Base-by-base conservation (phyloP, 2,113 vertebrate species). In the Peucedramus taeniatus region DNA sequence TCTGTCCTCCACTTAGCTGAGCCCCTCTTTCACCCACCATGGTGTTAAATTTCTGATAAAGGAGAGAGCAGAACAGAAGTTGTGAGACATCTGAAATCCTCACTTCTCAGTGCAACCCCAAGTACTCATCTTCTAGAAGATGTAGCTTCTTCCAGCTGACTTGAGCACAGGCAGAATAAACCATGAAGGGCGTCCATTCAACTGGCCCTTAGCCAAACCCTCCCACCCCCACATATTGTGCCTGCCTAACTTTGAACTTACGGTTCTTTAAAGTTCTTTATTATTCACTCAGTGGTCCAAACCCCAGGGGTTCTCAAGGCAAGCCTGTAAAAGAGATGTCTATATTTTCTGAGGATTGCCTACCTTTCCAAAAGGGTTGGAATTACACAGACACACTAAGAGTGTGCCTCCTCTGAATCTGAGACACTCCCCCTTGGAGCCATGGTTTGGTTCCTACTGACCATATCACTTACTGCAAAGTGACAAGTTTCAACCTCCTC, bases 1-100 rank as follows among this genome's bases (percentile, higher is more conserved):
- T 98, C 94, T 98, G 98, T n/a, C 98, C 98, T 39, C 97, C 98
- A 47, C 98, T 98, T 68, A 98, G 96, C 74, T 98, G 97, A 84
- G 97, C 97, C 7, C 98, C 98, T 71, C 97, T 95, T 93, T 98
- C 97, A 16, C 98, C 98, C 33, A 98, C 98, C 93, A 98, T 92
- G 13, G 98, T 98, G 92, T 98, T 93, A 90, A 98, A 97, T 95
- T 95, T 97, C 97, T 98, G 83, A 84, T 63, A 77, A 87, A 88
- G 33, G 12, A 96, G 22, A 72, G 66, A 56, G 51, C 5, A 60
- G 70, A 59, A 45, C 7, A 51, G 15, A 91, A 47, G 23, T 33
- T 77, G 24, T 33, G 10, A 26, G 21, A 64, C 1, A 4, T 14
- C 26, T 53, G 51, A 69, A 28, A 64, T 75, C n/a, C 7, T 72